Evolutionary conservation across 2,113 vertebrate genomes (phyloP).

Genomic region (Herpailurus yagouaroundi): DNA sequence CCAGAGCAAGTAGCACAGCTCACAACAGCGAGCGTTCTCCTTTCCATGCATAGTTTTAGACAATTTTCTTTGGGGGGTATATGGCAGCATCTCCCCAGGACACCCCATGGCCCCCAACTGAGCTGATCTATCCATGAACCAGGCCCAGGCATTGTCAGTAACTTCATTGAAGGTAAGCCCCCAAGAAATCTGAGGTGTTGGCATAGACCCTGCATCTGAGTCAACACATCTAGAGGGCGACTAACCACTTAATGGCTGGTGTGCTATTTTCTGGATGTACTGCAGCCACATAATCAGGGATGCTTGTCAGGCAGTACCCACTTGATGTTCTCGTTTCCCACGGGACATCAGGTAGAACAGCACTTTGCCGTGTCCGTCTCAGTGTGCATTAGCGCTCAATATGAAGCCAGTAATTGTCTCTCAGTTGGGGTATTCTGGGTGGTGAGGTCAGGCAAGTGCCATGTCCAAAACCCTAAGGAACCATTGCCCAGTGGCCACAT

Average conservation of each 20-base stretch:
- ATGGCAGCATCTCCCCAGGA: not conserved
- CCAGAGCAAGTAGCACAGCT: not conserved
- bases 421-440: not conserved
- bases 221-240: not conserved
- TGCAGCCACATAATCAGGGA: not conserved
- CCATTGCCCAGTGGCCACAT: not conserved
- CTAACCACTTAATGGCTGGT: not conserved
- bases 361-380: not conserved
- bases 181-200: not conserved
- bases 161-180: not conserved
- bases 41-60: not conserved
- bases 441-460: not conserved
- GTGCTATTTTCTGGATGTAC: not conserved
- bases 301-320: not conserved
- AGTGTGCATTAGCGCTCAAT: not conserved
- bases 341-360: not conserved
- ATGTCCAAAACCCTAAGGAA: not conserved
- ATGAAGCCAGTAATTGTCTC: not conserved
- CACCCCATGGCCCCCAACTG: not conserved
- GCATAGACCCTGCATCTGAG: not conserved
- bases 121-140: not conserved
- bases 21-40: not conserved
- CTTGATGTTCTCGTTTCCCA: not conserved
- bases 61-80: not conserved
- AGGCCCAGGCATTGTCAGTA: not conserved